Evolutionary conservation across 1,140 invertebrate species (phyloP).

Genomic region (Conopomorpha cramerella): DNA sequence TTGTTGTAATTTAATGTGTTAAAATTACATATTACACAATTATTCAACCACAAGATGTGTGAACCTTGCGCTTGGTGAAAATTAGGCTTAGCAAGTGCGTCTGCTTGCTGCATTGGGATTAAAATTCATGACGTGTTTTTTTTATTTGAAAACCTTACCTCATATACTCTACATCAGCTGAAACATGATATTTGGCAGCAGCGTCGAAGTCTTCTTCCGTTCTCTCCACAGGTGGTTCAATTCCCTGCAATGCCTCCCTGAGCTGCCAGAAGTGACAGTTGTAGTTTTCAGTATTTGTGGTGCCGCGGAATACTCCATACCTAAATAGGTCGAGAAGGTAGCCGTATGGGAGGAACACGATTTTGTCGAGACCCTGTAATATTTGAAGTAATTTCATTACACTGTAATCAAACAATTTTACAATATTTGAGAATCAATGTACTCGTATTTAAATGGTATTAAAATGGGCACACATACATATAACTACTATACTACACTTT

Average conservation of each 20-base stretch:
- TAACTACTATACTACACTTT: no score
- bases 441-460: no score
- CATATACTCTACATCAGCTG: slow-evolving; percentile 81
- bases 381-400: no score
- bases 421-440: no score
- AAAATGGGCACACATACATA: no score
- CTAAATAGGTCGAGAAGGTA: slow-evolving; percentile 86
- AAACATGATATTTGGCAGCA: slow-evolving; percentile 84
- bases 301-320: slow-evolving; percentile 83
- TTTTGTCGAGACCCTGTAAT: slow-evolving; percentile 77
- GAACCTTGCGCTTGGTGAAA: not conserved
- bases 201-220: slow-evolving; percentile 84
- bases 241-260: slow-evolving; percentile 76
- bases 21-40: no score
- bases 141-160: slow-evolving; percentile 67
- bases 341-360: slow-evolving; percentile 88
- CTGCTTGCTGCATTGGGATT: not conserved
- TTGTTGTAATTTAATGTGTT: no score
- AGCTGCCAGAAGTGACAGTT: slow-evolving; percentile 81
- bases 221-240: slow-evolving; percentile 76
- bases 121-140: no score
- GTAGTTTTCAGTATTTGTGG: slow-evolving; percentile 69
- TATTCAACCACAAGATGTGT: no score
- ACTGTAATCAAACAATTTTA: no score
- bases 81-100: not conserved